Evolutionary conservation across 2,113 vertebrate genomes (phyloP), one percentile per base, ranked within the genome.

Genomic region (Psophia crepitans): DNA sequence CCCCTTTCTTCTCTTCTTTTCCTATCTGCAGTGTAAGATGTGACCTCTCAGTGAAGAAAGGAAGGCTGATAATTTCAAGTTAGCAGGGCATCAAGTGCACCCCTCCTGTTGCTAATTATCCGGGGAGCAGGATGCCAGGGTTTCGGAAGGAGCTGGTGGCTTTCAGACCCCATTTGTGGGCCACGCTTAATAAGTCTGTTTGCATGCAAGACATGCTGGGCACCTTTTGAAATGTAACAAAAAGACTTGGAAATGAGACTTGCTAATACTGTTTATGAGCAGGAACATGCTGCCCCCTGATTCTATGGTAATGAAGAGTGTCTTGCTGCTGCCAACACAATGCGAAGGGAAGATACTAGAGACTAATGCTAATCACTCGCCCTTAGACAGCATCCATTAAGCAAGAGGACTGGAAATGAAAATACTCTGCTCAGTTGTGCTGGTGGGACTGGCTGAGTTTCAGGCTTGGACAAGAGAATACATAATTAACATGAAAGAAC

Each of bases 271-370:
- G 15, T 63, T 69, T 4, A 28, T 57, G 73, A 94, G 80, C 56
- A 74, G 89, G 89, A 78, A 76, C 87, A 64, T 5, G 51, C 87
- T 95, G 96, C 87, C 87, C 78, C 74, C 90, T 53, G 81, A 58
- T 84, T 56, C 81, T 79, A 27, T 75, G 95, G 41, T 89, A 93
- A 95, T 93, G 66, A 94, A 61, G 70, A 78, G 60, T 20, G n/a
- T 87, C 92, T 69, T 78, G 81, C 82, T 71, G 86, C 71, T 86
- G 84, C 80, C 75, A 86, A 54, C 76, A 91, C 56, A 54, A 85
- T 44, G 65, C 7, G 1, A 79, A 68, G 32, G 74, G 83, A 81
- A 2, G 27, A 41, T 63, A 44, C 15, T n/a, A 12, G 76, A 75
- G 88, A 93, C 91, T 89, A 65, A 70, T 53, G 43, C 14, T 91